These are phyloP conservation scores for Lynx canadensis DNA, from an alignment of 2,113 vertebrate genomes.

Conservation along the genomic window DNA sequence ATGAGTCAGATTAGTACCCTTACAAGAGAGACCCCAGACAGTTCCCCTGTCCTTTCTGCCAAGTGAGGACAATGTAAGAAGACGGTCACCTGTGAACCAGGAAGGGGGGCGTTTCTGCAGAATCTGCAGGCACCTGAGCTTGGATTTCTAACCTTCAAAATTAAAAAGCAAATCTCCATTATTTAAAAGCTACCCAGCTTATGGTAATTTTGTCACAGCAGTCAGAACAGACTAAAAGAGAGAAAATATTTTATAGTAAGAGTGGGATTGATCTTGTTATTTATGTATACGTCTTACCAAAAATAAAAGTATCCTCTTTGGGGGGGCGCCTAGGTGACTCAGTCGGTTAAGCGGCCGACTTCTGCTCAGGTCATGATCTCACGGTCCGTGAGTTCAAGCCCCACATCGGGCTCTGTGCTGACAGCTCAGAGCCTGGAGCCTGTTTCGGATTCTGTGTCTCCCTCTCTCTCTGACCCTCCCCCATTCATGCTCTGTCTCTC, in stretches of 20 bases:
- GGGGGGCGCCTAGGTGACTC: too few species aligned
- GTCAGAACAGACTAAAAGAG: neutral
- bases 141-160: neutral
- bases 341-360: too few species aligned
- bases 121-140: neutral
- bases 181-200: neutral
- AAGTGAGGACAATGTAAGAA: neutral
- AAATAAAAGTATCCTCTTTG: neutral
- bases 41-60: neutral
- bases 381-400: too few species aligned
- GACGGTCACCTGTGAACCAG: neutral
- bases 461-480: too few species aligned
- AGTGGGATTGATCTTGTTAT: neutral
- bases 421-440: too few species aligned
- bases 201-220: neutral
- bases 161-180: neutral
- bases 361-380: too few species aligned
- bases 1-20: neutral
- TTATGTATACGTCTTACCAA: neutral
- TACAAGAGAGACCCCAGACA: neutral
- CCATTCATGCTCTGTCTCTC: too few species aligned
- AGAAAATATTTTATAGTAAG: neutral
- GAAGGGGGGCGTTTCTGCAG: rapidly evolving
- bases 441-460: too few species aligned
- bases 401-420: too few species aligned